Conservation (phyloP, 2,888 invertebrate genomes). For the Drosophila setosimentum region DNA sequence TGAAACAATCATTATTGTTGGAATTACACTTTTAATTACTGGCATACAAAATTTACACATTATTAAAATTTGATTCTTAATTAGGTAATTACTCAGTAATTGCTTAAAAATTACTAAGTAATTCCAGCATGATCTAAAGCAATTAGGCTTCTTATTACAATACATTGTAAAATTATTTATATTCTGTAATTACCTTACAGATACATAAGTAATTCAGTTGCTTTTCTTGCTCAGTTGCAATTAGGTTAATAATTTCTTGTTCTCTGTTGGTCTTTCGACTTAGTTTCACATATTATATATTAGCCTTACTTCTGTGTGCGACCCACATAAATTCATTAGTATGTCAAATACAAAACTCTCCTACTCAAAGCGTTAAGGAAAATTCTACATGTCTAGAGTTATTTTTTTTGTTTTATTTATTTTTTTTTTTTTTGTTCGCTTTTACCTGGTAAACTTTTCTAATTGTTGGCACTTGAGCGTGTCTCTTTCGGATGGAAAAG, state of each 20-base stretch:
- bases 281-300: neutral
- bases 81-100: constrained; percentile 1
- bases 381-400: constrained; percentile 11
- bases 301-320: too few relatives aligned
- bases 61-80: neutral
- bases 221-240: neutral
- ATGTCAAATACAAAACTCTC: constrained; percentile 42
- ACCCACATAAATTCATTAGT: constrained; percentile 66
- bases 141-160: neutral
- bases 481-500: constrained; percentile 31
- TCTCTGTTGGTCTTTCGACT: neutral
- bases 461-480: constrained; percentile 69
- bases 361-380: constrained; percentile 3
- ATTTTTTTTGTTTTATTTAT: neutral
- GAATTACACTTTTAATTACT: neutral
- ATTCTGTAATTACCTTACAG: neutral
- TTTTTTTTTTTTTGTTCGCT: constrained; percentile 4
- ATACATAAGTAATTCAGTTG: neutral
- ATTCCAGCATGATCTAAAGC: constrained; percentile 1
- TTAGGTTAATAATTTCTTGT: constrained; percentile 12
- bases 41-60: neutral
- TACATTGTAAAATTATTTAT: neutral
- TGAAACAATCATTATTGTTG: neutral
- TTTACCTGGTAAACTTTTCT: constrained; percentile 55
- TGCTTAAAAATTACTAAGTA: neutral